phyloP scores from a whole-genome alignment of 2,888 invertebrate species.

The Xylocampa areola region DNA sequence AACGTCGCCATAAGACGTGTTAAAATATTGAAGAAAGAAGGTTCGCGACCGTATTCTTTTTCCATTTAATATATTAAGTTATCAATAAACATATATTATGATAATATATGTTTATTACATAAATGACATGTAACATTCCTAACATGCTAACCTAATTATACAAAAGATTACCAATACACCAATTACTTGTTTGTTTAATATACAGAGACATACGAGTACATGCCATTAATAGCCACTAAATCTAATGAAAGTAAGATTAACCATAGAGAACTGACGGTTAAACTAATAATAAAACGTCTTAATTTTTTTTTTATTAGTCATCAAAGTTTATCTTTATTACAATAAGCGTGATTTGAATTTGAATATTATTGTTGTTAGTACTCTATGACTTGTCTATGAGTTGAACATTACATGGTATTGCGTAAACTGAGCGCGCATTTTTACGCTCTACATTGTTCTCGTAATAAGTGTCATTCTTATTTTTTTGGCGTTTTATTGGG shows the following conservation, averaged over 20 bases:
- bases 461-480: no score
- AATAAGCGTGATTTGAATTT: constrained; percentile 2
- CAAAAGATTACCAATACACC: no score
- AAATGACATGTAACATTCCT: no score
- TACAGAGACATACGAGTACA: background rate
- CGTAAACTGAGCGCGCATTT: background rate
- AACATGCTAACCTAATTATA: no score
- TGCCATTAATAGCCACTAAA: constrained; percentile 7
- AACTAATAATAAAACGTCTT: constrained; percentile 16
- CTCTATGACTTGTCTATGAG: background rate
- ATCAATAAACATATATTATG: no score
- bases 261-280: constrained; percentile 1
- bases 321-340: constrained; percentile 27
- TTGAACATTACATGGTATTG: background rate
- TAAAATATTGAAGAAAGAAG: no score
- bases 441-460: no score
- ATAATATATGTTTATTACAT: no score
- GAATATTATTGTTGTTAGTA: background rate
- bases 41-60: no score
- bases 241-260: constrained; percentile 5
- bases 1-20: no score
- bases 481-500: no score
- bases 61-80: no score
- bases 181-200: background rate
- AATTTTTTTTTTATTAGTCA: constrained; percentile 29